phyloP scores from a whole-genome alignment of 2,113 vertebrate species.

The Corythaixoides concolor region DNA sequence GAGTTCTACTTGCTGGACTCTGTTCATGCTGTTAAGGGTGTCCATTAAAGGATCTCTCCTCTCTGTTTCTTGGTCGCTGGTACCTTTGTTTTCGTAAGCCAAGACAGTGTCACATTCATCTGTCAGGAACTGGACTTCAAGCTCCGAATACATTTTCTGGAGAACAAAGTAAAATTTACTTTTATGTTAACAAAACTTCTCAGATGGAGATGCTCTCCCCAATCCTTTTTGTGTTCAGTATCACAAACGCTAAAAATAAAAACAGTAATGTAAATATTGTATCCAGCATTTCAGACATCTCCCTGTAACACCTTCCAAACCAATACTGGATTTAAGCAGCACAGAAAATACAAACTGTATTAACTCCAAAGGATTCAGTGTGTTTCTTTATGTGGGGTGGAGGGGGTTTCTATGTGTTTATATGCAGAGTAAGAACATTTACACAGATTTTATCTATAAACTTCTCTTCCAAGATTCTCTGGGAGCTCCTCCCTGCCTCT shows the following conservation, averaged over 20 bases:
- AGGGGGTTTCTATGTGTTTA: neutral
- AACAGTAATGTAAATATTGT: neutral
- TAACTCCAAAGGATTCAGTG: neutral
- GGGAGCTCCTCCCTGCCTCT: neutral
- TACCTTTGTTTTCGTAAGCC: conserved; percentile 92
- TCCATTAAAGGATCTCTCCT: conserved; percentile 88
- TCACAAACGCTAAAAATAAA: neutral
- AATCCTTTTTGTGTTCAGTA: neutral
- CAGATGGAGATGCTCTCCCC: neutral
- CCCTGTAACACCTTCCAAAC: neutral
- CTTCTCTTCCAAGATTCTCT: neutral
- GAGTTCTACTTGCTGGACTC: conserved; percentile 91
- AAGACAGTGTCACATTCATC: conserved; percentile 91
- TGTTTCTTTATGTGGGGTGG: neutral
- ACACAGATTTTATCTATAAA: neutral
- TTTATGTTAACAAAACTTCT: neutral
- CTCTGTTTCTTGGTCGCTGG: conserved; percentile 78
- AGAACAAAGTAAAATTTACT: conserved; percentile 14
- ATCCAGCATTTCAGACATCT: neutral
- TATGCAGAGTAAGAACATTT: neutral
- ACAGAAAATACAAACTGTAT: neutral
- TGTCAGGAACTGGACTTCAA: conserved; percentile 88
- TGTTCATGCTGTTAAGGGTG: conserved; percentile 85
- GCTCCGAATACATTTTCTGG: conserved; percentile 87
- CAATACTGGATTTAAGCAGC: neutral